These are phyloP conservation scores for Dolichallabes microphthalmus DNA, from an alignment of 2,113 vertebrate genomes.

Conservation along the genomic window DNA sequence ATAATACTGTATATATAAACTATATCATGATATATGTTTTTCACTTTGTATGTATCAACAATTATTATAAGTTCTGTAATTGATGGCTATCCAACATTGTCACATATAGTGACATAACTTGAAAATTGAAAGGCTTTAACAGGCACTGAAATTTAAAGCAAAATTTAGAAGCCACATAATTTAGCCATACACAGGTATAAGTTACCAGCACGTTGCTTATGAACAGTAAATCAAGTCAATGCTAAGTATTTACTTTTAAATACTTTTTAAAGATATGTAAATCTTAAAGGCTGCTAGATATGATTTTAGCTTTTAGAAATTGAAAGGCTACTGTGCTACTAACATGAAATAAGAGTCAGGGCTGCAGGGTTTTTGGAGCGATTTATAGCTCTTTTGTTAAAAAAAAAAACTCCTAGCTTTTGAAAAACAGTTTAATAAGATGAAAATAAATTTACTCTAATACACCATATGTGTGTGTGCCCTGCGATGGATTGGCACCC, in stretches of 20 bases:
- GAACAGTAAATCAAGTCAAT: background rate
- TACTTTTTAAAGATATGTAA: conserved; percentile 16
- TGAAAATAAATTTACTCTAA: background rate
- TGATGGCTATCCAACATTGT: background rate
- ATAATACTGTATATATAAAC: conserved; percentile 1
- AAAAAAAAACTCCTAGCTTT: background rate
- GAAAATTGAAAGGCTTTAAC: background rate
- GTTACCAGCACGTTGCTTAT: background rate
- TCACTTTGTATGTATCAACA: background rate
- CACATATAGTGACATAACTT: background rate
- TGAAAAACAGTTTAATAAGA: conserved; percentile 13
- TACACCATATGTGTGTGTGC: background rate
- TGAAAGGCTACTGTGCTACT: background rate
- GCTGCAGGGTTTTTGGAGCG: background rate
- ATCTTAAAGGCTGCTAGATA: conserved; percentile 10
- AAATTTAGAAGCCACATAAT: background rate
- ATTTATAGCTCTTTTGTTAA: background rate
- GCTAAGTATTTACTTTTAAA: background rate
- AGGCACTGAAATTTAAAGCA: background rate
- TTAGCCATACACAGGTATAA: background rate
- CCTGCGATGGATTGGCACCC: too few relatives aligned
- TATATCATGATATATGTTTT: background rate
- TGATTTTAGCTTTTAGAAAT: conserved; percentile 15
- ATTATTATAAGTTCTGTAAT: background rate
- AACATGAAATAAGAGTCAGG: conserved; percentile 12